A percentile compares a stretch with the other conserved stretches of the same genome.
phyloP scores from a whole-genome alignment of 2,113 vertebrate genomes.

The Desmodus rotundus region DNA sequence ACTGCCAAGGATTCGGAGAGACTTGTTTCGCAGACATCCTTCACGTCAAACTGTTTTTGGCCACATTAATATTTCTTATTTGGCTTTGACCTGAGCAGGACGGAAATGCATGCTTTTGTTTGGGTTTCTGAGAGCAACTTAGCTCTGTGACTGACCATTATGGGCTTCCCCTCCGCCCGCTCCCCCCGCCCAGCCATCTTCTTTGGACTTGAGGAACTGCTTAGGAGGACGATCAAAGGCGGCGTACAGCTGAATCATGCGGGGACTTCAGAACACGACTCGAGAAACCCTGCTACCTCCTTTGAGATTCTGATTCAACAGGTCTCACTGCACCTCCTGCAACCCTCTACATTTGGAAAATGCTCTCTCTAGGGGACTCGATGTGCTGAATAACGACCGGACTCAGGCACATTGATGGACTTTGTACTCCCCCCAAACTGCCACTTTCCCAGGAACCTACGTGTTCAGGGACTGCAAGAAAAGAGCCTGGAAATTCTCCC shows the following conservation, averaged over 20 bases:
- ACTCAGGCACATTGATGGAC: background rate
- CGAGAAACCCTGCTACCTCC: background rate
- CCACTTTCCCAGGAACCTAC: background rate
- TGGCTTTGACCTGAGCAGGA: background rate
- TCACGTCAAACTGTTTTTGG: background rate
- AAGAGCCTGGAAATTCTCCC: background rate
- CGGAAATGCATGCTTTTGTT: background rate
- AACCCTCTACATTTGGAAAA: background rate
- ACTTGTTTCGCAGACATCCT: rapidly evolving
- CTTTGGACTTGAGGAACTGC: background rate
- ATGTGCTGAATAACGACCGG: background rate
- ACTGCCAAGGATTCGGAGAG: background rate
- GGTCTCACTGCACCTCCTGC: too few species aligned
- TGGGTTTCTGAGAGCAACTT: background rate
- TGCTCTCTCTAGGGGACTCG: background rate
- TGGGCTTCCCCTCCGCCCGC: background rate
- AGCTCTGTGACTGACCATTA: background rate
- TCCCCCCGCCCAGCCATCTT: background rate
- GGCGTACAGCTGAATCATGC: background rate
- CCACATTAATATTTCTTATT: background rate
- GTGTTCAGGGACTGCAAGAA: background rate
- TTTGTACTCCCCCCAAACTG: background rate
- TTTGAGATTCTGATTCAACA: background rate
- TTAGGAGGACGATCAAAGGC: background rate
- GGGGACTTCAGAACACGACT: background rate